These are phyloP conservation scores for Oxytorus armatus DNA, from an alignment of 2,888 invertebrate species.

Conservation along the genomic window DNA sequence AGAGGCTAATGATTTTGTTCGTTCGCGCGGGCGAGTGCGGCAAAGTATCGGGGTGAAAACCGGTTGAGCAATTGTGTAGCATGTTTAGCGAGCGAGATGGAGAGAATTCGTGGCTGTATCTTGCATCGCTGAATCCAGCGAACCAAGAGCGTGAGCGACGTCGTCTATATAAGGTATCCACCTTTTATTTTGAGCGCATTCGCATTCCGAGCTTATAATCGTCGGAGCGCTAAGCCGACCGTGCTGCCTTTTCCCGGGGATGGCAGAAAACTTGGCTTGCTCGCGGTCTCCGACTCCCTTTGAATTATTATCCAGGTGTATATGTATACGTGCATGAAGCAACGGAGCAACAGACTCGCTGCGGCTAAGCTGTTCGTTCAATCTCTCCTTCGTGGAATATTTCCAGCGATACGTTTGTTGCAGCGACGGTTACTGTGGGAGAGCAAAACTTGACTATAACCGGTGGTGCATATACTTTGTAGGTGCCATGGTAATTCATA, in stretches of 20 bases:
- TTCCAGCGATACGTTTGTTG: neutral
- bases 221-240: neutral
- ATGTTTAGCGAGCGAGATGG: slow-evolving; percentile 20
- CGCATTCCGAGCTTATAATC: slow-evolving; percentile 50
- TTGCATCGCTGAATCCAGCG: slow-evolving; percentile 29
- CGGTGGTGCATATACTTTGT: no score
- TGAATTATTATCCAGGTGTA: slow-evolving; percentile 22
- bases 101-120: slow-evolving; percentile 20
- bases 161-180: slow-evolving; percentile 26
- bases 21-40: neutral
- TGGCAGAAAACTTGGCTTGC: slow-evolving; percentile 38
- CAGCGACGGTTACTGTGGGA: no score
- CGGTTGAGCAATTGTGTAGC: slow-evolving; percentile 52
- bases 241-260: slow-evolving; percentile 6
- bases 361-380: neutral
- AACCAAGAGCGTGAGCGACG: slow-evolving; percentile 15
- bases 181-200: slow-evolving; percentile 17
- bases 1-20: slow-evolving; percentile 16
- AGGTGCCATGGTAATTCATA: no score
- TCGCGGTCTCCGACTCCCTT: slow-evolving; percentile 28
- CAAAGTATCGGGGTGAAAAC: slow-evolving; percentile 45
- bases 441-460: neutral
- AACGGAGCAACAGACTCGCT: neutral
- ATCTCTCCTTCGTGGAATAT: neutral
- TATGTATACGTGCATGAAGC: slow-evolving; percentile 4